Evolutionary conservation across 2,888 invertebrate genomes (phyloP).

Genomic region (Chrysodeixis includens): DNA sequence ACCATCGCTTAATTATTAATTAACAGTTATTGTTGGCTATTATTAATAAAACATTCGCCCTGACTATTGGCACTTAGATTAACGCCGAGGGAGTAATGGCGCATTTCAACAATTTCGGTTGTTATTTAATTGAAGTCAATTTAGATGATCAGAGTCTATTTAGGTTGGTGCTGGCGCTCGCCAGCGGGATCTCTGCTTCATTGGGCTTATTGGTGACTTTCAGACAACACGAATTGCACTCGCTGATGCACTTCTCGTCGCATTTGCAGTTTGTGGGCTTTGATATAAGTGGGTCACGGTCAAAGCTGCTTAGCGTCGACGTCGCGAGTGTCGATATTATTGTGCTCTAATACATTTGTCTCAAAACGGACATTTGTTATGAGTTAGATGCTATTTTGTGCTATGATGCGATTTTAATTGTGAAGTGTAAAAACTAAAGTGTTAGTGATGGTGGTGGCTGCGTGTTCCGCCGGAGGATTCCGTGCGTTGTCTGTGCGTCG

Average conservation of each 20-base stretch:
- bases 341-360: constrained; percentile 34
- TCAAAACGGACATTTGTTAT: constrained; percentile 20
- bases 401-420: constrained; percentile 24
- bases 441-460: constrained; percentile 36
- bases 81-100: constrained; percentile 89
- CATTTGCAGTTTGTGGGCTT: constrained; percentile 74
- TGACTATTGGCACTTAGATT: constrained; percentile 89
- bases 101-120: constrained; percentile 90
- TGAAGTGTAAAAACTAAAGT: constrained; percentile 43
- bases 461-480: constrained; percentile 36
- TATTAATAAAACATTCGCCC: constrained; percentile 89
- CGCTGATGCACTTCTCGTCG: constrained; percentile 86
- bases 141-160: constrained; percentile 90
- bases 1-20: constrained; percentile 86
- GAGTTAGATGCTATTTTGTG: constrained; percentile 33
- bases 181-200: constrained; percentile 89
- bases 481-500: constrained; percentile 26
- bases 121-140: constrained; percentile 90
- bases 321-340: constrained; percentile 44
- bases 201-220: constrained; percentile 90
- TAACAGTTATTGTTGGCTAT: constrained; percentile 85
- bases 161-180: constrained; percentile 89
- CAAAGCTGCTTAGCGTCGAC: constrained; percentile 23
- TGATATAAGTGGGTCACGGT: constrained; percentile 69
- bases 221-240: constrained; percentile 89